Evolutionary conservation across 1,140 invertebrate species (phyloP).

Genomic region (Leptoteleia sp.): DNA sequence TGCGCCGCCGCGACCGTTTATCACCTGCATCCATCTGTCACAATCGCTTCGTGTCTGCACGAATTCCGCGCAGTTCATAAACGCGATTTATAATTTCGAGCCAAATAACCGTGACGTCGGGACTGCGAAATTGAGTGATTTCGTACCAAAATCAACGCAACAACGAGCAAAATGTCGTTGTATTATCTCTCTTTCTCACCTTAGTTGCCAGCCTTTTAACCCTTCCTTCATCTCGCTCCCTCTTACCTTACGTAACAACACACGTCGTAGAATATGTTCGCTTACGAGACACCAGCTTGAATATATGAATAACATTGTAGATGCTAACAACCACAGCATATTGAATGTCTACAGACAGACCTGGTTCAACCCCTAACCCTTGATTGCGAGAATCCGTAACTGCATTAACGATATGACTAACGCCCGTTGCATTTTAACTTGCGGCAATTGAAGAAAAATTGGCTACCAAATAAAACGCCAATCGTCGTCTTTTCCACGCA

Average conservation of each 20-base stretch:
- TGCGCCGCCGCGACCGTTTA: slow-evolving; percentile 1
- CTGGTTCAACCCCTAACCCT: slow-evolving; percentile 67
- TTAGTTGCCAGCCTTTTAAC: slow-evolving; percentile 50
- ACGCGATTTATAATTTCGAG: slow-evolving; percentile 62
- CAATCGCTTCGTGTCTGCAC: slow-evolving; percentile 24
- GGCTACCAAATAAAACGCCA: no score
- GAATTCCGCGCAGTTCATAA: slow-evolving; percentile 51
- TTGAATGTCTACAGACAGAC: slow-evolving; percentile 78
- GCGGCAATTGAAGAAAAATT: slow-evolving; percentile 14
- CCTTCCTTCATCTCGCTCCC: slow-evolving; percentile 40
- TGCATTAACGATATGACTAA: slow-evolving; percentile 77
- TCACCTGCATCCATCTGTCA: slow-evolving; percentile 29
- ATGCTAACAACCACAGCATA: slow-evolving; percentile 78
- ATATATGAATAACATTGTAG: slow-evolving; percentile 81
- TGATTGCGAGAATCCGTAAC: slow-evolving; percentile 80
- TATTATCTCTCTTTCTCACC: slow-evolving; percentile 63
- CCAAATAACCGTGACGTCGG: slow-evolving; percentile 53
- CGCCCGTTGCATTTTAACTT: slow-evolving; percentile 47
- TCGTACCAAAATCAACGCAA: slow-evolving; percentile 54
- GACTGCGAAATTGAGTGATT: slow-evolving; percentile 66
- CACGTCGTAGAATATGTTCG: slow-evolving; percentile 70
- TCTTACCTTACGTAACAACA: slow-evolving; percentile 66
- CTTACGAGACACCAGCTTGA: slow-evolving; percentile 73
- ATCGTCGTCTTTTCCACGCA: no score
- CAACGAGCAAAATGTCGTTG: slow-evolving; percentile 52